Percentiles rank a stretch among this genome's conserved stretches.
phyloP scores from a whole-genome alignment of 2,888 invertebrate species.

The Nomada ferruginata region DNA sequence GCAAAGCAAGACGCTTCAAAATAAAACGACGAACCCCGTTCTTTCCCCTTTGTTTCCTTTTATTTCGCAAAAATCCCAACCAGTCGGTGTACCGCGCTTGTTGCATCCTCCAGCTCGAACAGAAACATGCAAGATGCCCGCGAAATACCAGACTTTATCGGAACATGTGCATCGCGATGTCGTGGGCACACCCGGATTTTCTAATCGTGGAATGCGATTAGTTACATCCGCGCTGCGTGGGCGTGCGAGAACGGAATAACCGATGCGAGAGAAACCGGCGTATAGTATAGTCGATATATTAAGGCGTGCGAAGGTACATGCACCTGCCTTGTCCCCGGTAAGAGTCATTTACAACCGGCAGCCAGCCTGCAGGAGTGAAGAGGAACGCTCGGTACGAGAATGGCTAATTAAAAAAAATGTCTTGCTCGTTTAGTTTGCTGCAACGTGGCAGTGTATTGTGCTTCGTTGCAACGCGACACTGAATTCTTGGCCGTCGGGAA shows the following conservation, averaged over 20 bases:
- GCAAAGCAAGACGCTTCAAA: slow-evolving; percentile 5
- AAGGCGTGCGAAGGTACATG: slow-evolving; percentile 58
- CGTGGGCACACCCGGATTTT: slow-evolving; percentile 62
- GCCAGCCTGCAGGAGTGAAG: slow-evolving; percentile 1
- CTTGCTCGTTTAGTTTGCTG: slow-evolving; percentile 13
- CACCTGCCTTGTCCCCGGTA: slow-evolving; percentile 59
- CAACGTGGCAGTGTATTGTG: not conserved
- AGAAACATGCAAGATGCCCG: slow-evolving; percentile 20
- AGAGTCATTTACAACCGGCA: slow-evolving; percentile 53
- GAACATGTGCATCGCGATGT: slow-evolving; percentile 50
- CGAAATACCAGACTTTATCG: slow-evolving; percentile 53
- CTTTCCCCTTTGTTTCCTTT: not conserved
- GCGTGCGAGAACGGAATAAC: slow-evolving; percentile 70
- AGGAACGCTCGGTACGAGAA: slow-evolving; percentile 25
- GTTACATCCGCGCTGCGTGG: slow-evolving; percentile 68
- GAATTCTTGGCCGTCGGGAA: too few relatives aligned
- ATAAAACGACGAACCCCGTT: slow-evolving; percentile 23
- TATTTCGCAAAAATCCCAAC: not conserved
- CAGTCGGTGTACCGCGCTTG: not conserved
- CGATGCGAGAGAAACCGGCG: slow-evolving; percentile 66
- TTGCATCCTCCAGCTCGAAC: slow-evolving; percentile 13
- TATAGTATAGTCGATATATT: slow-evolving; percentile 56
- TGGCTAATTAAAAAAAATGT: slow-evolving; percentile 42
- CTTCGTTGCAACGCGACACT: too few relatives aligned
- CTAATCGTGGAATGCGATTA: slow-evolving; percentile 64